Conservation (phyloP, 2,888 invertebrate genomes). For the Rapana venosa region DNA sequence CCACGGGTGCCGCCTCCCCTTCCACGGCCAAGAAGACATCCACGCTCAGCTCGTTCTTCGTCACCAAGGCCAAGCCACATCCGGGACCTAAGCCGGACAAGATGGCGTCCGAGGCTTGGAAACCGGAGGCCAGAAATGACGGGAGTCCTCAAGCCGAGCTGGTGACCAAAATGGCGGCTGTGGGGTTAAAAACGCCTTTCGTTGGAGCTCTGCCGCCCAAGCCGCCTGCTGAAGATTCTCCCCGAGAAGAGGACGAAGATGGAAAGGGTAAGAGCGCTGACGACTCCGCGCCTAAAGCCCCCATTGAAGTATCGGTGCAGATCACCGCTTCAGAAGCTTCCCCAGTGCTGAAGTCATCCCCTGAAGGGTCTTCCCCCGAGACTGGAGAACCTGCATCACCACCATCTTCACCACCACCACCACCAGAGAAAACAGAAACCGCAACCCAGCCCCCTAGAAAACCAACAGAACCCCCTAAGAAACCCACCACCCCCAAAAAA, state of each 20-base stretch:
- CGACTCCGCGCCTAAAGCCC: background rate
- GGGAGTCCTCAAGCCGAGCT: background rate
- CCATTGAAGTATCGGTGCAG: background rate
- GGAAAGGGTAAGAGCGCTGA: background rate
- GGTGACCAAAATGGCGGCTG: background rate
- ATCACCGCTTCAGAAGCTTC: background rate
- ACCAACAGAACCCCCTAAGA: background rate
- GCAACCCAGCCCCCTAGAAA: background rate
- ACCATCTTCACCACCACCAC: background rate
- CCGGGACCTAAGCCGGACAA: background rate
- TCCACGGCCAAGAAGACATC: background rate
- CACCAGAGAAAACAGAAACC: background rate
- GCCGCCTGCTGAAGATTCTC: background rate
- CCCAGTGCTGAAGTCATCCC: background rate
- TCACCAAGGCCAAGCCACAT: background rate
- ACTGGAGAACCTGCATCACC: background rate
- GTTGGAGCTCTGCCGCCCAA: background rate
- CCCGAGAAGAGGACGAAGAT: background rate
- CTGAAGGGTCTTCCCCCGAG: background rate
- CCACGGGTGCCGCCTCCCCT: background rate
- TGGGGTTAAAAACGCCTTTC: background rate
- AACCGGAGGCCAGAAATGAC: background rate
- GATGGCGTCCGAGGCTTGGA: background rate
- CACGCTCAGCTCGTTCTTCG: conserved; percentile 14
- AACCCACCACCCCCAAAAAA: background rate